Evolutionary conservation across 2,113 vertebrate species (phyloP).

Genomic region (Otus sunia): DNA sequence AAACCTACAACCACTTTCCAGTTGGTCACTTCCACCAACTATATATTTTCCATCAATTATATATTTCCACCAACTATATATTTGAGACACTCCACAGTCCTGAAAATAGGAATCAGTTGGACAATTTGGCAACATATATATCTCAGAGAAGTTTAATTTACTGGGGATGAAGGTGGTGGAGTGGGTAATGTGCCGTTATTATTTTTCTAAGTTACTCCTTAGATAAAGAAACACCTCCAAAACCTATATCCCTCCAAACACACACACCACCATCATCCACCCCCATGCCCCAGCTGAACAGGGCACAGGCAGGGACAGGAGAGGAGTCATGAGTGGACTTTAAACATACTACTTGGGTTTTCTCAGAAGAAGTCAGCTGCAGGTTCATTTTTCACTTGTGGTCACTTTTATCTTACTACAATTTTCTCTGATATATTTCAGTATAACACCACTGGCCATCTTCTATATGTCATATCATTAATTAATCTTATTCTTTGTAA

Average conservation of each 20-base stretch:
- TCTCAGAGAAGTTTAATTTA: not conserved
- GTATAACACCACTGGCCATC: not conserved
- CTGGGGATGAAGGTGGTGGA: too few species aligned
- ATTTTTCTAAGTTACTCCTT: not conserved
- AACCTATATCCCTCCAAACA: not conserved
- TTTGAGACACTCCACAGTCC: not conserved
- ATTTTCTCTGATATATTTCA: not conserved
- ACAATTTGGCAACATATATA: not conserved
- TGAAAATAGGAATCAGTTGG: not conserved
- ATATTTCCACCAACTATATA: not conserved
- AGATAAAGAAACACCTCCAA: not conserved
- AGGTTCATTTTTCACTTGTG: not conserved
- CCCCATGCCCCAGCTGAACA: rapidly evolving
- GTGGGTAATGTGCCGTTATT: not conserved
- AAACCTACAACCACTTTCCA: not conserved
- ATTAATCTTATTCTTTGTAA: slow-evolving; percentile 20
- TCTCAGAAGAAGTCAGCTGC: not conserved
- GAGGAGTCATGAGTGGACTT: not conserved
- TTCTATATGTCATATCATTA: not conserved
- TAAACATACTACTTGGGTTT: not conserved
- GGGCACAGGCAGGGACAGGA: not conserved
- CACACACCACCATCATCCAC: too few species aligned
- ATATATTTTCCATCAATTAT: not conserved
- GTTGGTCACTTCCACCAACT: not conserved
- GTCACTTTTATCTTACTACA: not conserved